Conservation (phyloP, 2,113 vertebrate genomes). For the Neogobius melanostomus region DNA sequence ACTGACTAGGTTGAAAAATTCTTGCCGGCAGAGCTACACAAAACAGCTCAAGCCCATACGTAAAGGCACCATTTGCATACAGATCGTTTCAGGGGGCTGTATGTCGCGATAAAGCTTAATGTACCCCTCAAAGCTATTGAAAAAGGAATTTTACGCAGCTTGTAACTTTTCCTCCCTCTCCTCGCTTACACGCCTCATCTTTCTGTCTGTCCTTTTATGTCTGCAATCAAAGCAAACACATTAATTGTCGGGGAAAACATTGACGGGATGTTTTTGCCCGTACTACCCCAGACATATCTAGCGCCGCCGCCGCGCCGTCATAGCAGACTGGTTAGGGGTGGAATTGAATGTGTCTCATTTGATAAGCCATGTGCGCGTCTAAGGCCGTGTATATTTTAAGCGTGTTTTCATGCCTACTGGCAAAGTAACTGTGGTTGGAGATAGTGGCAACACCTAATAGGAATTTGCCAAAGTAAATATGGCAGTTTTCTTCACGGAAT, state of each 20-base stretch:
- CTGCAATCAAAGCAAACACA: slow-evolving; percentile 64
- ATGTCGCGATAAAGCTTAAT: slow-evolving; percentile 72
- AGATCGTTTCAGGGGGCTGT: slow-evolving; percentile 71
- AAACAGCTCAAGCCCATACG: slow-evolving; percentile 63
- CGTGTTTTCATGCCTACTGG: slow-evolving; percentile 57
- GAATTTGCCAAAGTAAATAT: slow-evolving; percentile 69
- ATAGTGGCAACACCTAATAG: slow-evolving; percentile 64
- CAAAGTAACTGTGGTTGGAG: slow-evolving; percentile 64
- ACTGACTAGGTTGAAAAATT: slow-evolving; percentile 64
- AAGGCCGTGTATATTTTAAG: slow-evolving; percentile 47
- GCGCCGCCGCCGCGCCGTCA: slow-evolving; percentile 5
- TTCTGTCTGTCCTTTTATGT: slow-evolving; percentile 35
- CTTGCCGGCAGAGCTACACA: slow-evolving; percentile 67
- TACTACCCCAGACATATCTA: slow-evolving; percentile 40
- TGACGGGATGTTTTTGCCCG: slow-evolving; percentile 49
- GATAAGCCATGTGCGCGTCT: slow-evolving; percentile 52
- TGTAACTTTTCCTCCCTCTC: slow-evolving; percentile 46
- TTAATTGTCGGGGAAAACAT: slow-evolving; percentile 57
- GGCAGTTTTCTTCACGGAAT: slow-evolving; percentile 50
- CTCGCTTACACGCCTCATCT: slow-evolving; percentile 16
- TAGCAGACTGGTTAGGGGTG: slow-evolving; percentile 19
- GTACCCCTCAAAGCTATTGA: slow-evolving; percentile 68
- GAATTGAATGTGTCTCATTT: slow-evolving; percentile 53
- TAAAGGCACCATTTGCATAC: slow-evolving; percentile 72
- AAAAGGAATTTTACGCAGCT: slow-evolving; percentile 63